Percentiles rank a stretch among this genome's conserved stretches.
Conservation (phyloP, 2,888 invertebrate genomes). For the Epinotia demarniana region DNA sequence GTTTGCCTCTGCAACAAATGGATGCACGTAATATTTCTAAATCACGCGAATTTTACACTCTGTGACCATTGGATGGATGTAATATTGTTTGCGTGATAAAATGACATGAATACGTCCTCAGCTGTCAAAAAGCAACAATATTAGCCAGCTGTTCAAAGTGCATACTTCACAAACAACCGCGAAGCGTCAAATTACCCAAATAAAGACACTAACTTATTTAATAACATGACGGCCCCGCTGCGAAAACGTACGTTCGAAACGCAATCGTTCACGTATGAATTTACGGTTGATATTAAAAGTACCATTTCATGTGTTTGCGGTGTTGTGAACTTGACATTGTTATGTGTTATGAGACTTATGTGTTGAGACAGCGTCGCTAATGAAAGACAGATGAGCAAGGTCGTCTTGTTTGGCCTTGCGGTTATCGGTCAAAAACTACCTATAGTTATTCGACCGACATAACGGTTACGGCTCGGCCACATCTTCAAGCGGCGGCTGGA, state of each 20-base stretch:
- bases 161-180: background rate
- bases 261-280: background rate
- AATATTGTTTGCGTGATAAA: background rate
- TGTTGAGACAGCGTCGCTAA: constrained; percentile 15
- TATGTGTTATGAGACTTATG: background rate
- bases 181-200: constrained; percentile 25
- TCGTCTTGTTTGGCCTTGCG: constrained; percentile 6
- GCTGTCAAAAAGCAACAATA: background rate
- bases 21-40: too few species aligned
- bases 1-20: too few species aligned
- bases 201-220: constrained; percentile 2
- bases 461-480: background rate
- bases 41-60: too few species aligned
- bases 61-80: too few species aligned
- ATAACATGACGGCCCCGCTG: background rate
- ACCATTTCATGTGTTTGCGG: background rate
- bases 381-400: constrained; percentile 12
- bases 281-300: constrained; percentile 6
- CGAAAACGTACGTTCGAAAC: background rate
- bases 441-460: background rate
- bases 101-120: background rate
- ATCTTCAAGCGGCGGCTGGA: too few species aligned
- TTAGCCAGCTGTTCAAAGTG: background rate
- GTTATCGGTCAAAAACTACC: constrained; percentile 19
- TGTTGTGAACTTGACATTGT: constrained; percentile 41